These are phyloP conservation scores for Pampus argenteus DNA, from an alignment of 2,797 vertebrate genomes.

Conservation along the genomic window DNA sequence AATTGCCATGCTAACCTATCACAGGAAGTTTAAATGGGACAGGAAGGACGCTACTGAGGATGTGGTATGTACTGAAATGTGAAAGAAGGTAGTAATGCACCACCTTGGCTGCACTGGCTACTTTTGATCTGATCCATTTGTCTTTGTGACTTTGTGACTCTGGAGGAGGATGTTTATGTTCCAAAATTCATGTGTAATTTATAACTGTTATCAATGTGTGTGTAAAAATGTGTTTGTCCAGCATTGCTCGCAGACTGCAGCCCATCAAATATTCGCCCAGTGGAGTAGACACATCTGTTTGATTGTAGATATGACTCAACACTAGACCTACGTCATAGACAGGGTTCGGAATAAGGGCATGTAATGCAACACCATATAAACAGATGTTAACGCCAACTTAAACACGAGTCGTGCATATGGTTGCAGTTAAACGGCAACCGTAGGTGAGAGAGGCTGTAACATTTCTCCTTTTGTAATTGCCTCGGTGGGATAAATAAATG, in stretches of 20 bases:
- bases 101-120: slow-evolving; percentile 15
- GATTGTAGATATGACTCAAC: slow-evolving; percentile 31
- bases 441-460: slow-evolving; percentile 16
- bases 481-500: background rate
- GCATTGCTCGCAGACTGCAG: slow-evolving; percentile 4
- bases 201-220: slow-evolving; percentile 11
- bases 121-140: background rate
- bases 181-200: slow-evolving; percentile 3
- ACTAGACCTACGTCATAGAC: slow-evolving; percentile 36
- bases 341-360: slow-evolving; percentile 51
- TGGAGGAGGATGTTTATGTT: slow-evolving; percentile 9
- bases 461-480: slow-evolving; percentile 9
- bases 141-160: background rate
- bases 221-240: slow-evolving; percentile 14
- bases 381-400: slow-evolving; percentile 26
- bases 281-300: slow-evolving; percentile 51
- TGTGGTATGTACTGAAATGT: slow-evolving; percentile 59
- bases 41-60: slow-evolving; percentile 58
- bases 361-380: slow-evolving; percentile 32
- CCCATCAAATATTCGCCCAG: slow-evolving; percentile 30
- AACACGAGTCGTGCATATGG: slow-evolving; percentile 36
- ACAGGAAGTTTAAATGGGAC: slow-evolving; percentile 64
- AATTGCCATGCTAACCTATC: background rate
- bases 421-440: slow-evolving; percentile 28
- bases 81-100: background rate